Conservation (phyloP, 1,140 invertebrate species). For the Scaptomyza hsui region DNA sequence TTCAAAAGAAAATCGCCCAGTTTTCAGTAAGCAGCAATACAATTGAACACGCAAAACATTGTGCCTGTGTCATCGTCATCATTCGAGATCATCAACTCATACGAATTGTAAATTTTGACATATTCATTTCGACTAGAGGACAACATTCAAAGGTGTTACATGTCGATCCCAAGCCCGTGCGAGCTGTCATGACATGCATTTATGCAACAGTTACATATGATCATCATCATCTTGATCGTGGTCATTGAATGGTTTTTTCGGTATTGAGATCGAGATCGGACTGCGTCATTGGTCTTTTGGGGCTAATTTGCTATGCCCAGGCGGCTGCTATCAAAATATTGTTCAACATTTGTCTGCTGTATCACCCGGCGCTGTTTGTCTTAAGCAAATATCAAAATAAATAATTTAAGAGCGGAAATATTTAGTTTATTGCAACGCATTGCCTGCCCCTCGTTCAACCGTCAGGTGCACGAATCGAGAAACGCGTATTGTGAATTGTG, state of each 20-base stretch:
- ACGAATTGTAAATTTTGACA: conserved; percentile 78
- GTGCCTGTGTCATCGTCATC: conserved; percentile 56
- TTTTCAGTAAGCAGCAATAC: conserved; percentile 8
- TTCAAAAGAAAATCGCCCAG: conserved; percentile 61
- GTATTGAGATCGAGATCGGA: conserved; percentile 22
- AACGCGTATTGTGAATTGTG: background rate
- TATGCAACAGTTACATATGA: conserved; percentile 58
- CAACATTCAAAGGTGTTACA: conserved; percentile 72
- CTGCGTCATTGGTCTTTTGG: conserved; percentile 26
- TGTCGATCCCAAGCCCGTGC: conserved; percentile 42
- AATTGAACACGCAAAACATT: conserved; percentile 36
- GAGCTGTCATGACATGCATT: conserved; percentile 77
- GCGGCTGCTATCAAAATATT: conserved; percentile 75
- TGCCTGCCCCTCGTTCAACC: background rate
- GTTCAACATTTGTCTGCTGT: conserved; percentile 71
- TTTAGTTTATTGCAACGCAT: conserved; percentile 72
- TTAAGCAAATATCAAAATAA: conserved; percentile 52
- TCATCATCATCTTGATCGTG: conserved; percentile 20
- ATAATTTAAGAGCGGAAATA: conserved; percentile 79
- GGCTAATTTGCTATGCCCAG: conserved; percentile 76
- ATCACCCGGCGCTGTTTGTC: conserved; percentile 33
- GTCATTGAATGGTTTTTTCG: conserved; percentile 11
- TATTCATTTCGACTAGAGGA: conserved; percentile 69
- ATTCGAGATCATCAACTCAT: conserved; percentile 44
- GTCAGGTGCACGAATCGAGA: conserved; percentile 58